Evolutionary conservation across 2,797 vertebrate species (phyloP), one percentile per base, ranked within the genome.

Genomic region (Acipenser transmontanus): DNA sequence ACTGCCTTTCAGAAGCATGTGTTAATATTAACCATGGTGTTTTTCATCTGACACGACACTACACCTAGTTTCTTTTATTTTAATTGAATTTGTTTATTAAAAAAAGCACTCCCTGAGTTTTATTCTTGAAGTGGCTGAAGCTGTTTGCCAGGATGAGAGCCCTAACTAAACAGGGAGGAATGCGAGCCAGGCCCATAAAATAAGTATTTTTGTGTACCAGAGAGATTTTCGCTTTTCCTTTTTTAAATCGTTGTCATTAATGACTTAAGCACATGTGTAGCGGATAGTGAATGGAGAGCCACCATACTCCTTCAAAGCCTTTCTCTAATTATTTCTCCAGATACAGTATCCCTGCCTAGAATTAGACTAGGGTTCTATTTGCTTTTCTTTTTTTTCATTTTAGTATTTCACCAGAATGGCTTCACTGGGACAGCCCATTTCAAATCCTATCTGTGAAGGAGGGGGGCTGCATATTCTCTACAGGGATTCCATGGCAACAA

Each of bases 201-300:
- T 76, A 85, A 81, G 78, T 83, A 85, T 87, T 85, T 90, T 85
- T 90, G 82, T 89, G 85, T 87, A 86, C 82, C 84, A 84, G 81
- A 84, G 83, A 88, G 83, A 86, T 81, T 85, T 87, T 81, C 6
- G 13, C 77, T 76, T 85, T 85, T 87, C 75, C 78, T 80, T 82
- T 54, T 83, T 72, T 74, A 83, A 87, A 82, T 85, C 79, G 87
- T 87, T 87, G 84, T 90, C 88, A 88, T 90, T 89, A 89, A 92
- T 91, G 89, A 91, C 86, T 91, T 89, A 84, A 88, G 81, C 88
- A 89, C 88, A 91, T 88, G 88, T 86, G 78, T 84, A 84, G 80
- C 78, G 74, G 71, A 76, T 79, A 86, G 79, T 82, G 79, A 87
- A 84, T 78, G 73, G 78, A 74, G 80, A 70, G 69, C 75, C 76